These are phyloP conservation scores for Morinoia aosen DNA, from an alignment of 2,888 invertebrate species.

Conservation along the genomic window DNA sequence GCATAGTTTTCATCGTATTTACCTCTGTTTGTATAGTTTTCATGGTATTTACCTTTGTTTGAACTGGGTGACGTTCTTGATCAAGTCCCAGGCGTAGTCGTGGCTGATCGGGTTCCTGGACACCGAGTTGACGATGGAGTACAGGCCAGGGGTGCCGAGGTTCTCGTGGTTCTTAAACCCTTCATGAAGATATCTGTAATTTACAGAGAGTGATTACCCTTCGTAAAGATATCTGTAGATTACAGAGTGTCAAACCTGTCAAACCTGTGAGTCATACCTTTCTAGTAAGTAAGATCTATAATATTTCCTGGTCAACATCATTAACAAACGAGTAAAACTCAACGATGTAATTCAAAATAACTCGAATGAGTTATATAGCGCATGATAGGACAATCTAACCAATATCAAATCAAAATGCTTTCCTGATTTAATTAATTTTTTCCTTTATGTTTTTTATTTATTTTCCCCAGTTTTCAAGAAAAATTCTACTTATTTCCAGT, in stretches of 20 bases:
- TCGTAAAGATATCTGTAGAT: background rate
- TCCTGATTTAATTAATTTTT: background rate
- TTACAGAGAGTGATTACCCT: background rate
- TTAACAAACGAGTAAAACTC: background rate
- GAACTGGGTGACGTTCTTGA: constrained; percentile 17
- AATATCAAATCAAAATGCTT: background rate
- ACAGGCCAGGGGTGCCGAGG: constrained; percentile 15
- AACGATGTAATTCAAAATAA: background rate
- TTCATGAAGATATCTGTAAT: background rate
- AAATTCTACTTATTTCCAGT: too few species aligned
- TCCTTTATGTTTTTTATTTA: too few species aligned
- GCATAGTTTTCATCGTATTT: background rate
- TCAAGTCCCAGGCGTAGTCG: constrained; percentile 52
- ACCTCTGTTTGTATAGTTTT: background rate
- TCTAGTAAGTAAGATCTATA: background rate
- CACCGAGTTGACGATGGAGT: constrained; percentile 14
- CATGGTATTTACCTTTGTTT: constrained; percentile 7
- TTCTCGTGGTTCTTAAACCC: constrained; percentile 47
- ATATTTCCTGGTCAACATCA: background rate
- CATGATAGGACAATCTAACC: background rate
- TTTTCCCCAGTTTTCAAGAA: too few species aligned
- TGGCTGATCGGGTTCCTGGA: constrained; percentile 49
- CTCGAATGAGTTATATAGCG: background rate
- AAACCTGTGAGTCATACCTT: background rate
- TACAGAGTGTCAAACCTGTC: too few species aligned